Evolutionary conservation across 2,888 invertebrate genomes (phyloP).

Genomic region (Xanthorhoe designata): DNA sequence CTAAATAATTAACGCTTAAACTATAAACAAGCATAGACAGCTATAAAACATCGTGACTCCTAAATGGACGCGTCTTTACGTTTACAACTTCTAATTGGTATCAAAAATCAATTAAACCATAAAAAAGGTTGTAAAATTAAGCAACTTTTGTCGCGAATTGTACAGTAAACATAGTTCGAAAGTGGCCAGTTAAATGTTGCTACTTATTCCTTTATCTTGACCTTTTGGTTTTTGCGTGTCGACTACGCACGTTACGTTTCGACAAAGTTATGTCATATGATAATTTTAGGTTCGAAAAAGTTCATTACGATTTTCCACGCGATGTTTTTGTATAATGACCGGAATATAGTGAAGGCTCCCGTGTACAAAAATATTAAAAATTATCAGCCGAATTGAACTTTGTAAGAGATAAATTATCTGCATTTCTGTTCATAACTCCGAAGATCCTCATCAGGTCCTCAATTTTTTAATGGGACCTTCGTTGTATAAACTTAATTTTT

Average conservation of each 20-base stretch:
- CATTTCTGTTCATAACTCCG: no score
- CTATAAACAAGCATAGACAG: conserved; percentile 16
- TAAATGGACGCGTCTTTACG: conserved; percentile 12
- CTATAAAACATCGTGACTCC: conserved; percentile 16
- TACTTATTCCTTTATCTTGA: conserved; percentile 39
- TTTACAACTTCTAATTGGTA: conserved; percentile 31
- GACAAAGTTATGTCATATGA: conserved; percentile 43
- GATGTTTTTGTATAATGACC: conserved; percentile 11
- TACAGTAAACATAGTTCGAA: conserved; percentile 44
- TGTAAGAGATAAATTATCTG: no score
- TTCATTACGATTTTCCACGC: conserved; percentile 37
- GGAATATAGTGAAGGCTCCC: conserved; percentile 5
- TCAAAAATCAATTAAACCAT: conserved; percentile 26
- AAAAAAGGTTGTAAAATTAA: conserved; percentile 28
- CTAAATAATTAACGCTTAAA: neutral
- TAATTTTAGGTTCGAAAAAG: conserved; percentile 38
- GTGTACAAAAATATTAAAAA: neutral
- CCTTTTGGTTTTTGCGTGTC: conserved; percentile 45
- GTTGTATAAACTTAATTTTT: no score
- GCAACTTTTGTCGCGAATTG: conserved; percentile 31
- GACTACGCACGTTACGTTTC: conserved; percentile 38
- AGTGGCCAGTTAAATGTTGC: conserved; percentile 44
- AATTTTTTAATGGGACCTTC: no score
- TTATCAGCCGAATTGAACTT: no score
- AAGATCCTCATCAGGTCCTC: no score